phyloP scores from a whole-genome alignment of 2,888 invertebrate species.

The Erynnis tages region DNA sequence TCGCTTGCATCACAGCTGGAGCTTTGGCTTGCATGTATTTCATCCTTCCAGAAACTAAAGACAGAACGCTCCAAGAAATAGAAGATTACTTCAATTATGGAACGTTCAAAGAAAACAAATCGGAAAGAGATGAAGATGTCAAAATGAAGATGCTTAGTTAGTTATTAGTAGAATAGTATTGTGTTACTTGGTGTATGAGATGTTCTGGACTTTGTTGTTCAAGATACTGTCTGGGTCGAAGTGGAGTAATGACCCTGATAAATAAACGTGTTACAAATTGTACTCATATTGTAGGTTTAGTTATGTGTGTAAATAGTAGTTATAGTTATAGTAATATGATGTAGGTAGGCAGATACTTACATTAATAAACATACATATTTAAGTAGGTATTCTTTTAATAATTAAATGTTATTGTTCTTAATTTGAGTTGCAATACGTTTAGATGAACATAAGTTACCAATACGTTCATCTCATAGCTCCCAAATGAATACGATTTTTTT shows the following conservation, averaged over 20 bases:
- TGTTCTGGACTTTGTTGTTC: background rate
- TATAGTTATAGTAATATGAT: background rate
- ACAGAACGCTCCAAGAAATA: constrained; percentile 45
- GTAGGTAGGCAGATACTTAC: too few relatives aligned
- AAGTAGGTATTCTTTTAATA: too few relatives aligned
- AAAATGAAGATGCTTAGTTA: constrained; percentile 33
- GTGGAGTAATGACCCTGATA: background rate
- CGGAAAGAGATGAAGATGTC: constrained; percentile 37
- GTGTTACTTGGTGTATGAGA: background rate
- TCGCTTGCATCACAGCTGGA: constrained; percentile 42
- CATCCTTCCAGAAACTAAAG: constrained; percentile 46
- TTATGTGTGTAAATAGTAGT: background rate
- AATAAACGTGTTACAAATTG: background rate
- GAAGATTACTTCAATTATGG: constrained; percentile 47
- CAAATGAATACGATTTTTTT: too few relatives aligned
- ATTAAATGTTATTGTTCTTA: too few relatives aligned
- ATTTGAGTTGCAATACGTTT: too few relatives aligned
- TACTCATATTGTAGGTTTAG: background rate
- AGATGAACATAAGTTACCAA: too few relatives aligned
- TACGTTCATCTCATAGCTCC: too few relatives aligned
- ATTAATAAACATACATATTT: too few relatives aligned
- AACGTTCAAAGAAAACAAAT: constrained; percentile 35
- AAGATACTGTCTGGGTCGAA: background rate
- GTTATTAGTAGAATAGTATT: background rate
- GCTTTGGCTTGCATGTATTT: constrained; percentile 37